Evolutionary conservation across 2,888 invertebrate genomes (phyloP).

Genomic region (Metellina segmentata): DNA sequence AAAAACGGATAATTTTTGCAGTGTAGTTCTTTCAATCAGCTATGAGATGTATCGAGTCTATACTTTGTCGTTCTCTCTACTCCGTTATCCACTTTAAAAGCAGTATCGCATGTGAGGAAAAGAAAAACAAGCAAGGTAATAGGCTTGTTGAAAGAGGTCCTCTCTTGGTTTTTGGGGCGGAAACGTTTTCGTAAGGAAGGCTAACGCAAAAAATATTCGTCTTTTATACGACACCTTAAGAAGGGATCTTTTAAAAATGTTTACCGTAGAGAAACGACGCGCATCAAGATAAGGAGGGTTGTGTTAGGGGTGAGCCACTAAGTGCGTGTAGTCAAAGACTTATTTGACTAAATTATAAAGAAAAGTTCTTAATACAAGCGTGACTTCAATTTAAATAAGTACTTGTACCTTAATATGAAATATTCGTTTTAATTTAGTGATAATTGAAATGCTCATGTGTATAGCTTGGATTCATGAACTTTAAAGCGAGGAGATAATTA

Average conservation of each 20-base stretch:
- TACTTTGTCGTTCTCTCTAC: background rate
- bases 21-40: background rate
- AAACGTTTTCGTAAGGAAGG: slow-evolving; percentile 7
- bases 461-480: too few relatives aligned
- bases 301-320: background rate
- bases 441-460: too few relatives aligned
- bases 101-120: background rate
- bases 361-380: too few relatives aligned
- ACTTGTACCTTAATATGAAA: too few relatives aligned
- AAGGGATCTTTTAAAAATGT: slow-evolving; percentile 4
- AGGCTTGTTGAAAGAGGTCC: slow-evolving; percentile 27
- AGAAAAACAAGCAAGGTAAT: slow-evolving; percentile 23
- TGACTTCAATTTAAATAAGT: too few relatives aligned
- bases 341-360: background rate
- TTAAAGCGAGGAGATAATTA: too few relatives aligned
- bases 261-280: slow-evolving; percentile 20
- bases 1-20: too few relatives aligned
- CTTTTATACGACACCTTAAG: slow-evolving; percentile 13
- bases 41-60: background rate
- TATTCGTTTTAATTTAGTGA: too few relatives aligned
- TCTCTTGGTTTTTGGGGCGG: background rate
- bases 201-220: slow-evolving; percentile 10
- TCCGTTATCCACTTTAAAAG: slow-evolving; percentile 37
- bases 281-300: slow-evolving; percentile 1
- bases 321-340: background rate